These are phyloP conservation scores for Pampus argenteus DNA, from an alignment of 2,797 vertebrate genomes.

Conservation along the genomic window DNA sequence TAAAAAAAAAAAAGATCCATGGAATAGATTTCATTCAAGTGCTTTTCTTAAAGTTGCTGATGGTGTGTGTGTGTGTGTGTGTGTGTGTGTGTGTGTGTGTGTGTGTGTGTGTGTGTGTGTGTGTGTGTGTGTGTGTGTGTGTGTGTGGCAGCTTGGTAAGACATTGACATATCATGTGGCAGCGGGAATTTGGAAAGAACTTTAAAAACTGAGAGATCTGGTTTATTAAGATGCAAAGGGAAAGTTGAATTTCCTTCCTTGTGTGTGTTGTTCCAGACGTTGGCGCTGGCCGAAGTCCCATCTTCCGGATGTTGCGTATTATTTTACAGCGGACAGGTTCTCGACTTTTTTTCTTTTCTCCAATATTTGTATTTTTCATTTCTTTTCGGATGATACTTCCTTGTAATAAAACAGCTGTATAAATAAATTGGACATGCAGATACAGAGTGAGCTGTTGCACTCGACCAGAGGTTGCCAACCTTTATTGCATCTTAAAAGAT, in stretches of 20 bases:
- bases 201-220: constrained; percentile 24
- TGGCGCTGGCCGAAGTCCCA: not conserved
- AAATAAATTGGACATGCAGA: not conserved
- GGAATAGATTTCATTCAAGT: too few relatives aligned
- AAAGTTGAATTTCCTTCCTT: constrained; percentile 40
- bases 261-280: too few relatives aligned
- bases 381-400: not conserved
- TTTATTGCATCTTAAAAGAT: not conserved
- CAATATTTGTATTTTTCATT: not conserved
- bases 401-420: not conserved
- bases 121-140: too few relatives aligned
- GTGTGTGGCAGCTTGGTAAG: not conserved
- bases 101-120: too few relatives aligned
- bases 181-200: constrained; percentile 51
- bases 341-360: not conserved
- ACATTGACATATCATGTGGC: constrained; percentile 30
- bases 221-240: constrained; percentile 30
- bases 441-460: not conserved
- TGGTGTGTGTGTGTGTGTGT: too few relatives aligned
- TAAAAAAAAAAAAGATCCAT: not conserved
- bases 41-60: too few relatives aligned
- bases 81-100: too few relatives aligned
- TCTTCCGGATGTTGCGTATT: not conserved
- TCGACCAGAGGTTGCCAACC: not conserved
- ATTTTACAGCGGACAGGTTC: not conserved